A percentile compares a stretch with the other conserved stretches of the same genome.
These are phyloP conservation scores for Saccostrea cuccullata DNA, from an alignment of 1,140 invertebrate species.

Conservation along the genomic window DNA sequence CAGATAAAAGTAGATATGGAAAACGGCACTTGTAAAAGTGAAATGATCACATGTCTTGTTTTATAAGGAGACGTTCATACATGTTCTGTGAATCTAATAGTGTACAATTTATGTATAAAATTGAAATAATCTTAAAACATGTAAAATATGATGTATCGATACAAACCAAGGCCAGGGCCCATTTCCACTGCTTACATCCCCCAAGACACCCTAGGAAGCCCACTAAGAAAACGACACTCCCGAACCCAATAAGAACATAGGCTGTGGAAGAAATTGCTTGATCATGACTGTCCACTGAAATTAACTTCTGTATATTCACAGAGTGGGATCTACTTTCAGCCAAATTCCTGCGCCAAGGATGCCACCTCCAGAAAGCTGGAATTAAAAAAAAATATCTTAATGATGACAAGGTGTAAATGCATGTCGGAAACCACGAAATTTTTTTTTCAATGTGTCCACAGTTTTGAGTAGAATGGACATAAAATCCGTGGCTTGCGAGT, in stretches of 20 bases:
- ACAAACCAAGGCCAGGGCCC: conserved; percentile 83
- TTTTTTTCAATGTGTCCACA: too few species aligned
- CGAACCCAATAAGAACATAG: conserved; percentile 85
- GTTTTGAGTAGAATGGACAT: too few species aligned
- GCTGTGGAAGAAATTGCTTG: conserved; percentile 76
- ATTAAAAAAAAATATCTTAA: too few species aligned
- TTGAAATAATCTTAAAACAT: neutral
- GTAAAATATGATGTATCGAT: neutral
- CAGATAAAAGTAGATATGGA: too few species aligned
- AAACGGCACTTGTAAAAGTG: too few species aligned
- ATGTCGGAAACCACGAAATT: too few species aligned
- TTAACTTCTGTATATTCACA: conserved; percentile 80
- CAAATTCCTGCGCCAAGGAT: conserved; percentile 86
- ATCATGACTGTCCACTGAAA: conserved; percentile 75
- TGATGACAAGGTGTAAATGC: too few species aligned
- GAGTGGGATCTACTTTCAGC: conserved; percentile 85
- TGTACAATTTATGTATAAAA: neutral
- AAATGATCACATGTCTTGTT: too few species aligned
- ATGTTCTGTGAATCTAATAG: neutral
- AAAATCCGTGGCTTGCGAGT: too few species aligned
- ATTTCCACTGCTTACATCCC: conserved; percentile 85
- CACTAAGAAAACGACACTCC: conserved; percentile 88
- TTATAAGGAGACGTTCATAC: neutral
- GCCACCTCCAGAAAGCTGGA: conserved; percentile 80
- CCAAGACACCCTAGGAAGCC: conserved; percentile 93